Base-by-base conservation (phyloP, 2,888 invertebrate genomes). In the Conops quadrifasciatus region DNA sequence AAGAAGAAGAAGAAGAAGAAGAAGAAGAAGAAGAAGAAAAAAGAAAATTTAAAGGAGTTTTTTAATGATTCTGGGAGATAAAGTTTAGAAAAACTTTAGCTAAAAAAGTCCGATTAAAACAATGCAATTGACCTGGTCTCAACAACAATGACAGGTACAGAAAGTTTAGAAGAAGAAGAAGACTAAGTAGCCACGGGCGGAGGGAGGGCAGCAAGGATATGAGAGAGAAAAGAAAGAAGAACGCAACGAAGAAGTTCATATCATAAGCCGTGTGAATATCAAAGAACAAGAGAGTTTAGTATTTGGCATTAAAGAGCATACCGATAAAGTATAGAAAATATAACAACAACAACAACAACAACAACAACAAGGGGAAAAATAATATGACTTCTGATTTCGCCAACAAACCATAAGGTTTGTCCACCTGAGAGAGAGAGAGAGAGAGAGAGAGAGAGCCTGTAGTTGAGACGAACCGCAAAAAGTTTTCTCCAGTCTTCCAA, bases 1-100 rank as follows among this genome's bases (percentile, higher is more conserved):
- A 16, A n/a, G 49, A 26, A 36, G 30, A n/a, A 26, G 59, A 3
- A 49, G 24, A 30, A 16, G 28, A 43, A 36, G 13, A 62, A 62
- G 19, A 36, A 62, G 19, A 60, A 9, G 2, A 19, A n/a, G 7
- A 0, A 7, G n/a, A 9, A 16, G 59, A 45, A 21, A 53, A 53
- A 53, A 15, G 1, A 26, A 26, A 2, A 2, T 49, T 59, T 13
- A 7, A 21, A 47, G 16, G 28, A 66, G 56, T 43, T 66, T 56
- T n/a, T 16, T 21, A 47, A 28, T 49, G 60, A 26, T 59, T 28
- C n/a, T 45, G 43, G 13, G 45, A 26, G 59, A 5, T 7, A 49
- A 49, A 60, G 47, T 67, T 49, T 24, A 43, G 28, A 24, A 15
- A 58, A 67, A 59, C 59, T 67, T 45, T 59, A 21, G 28, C n/a